Conservation (phyloP, 2,797 vertebrate species). For the Delichon dasypus region DNA sequence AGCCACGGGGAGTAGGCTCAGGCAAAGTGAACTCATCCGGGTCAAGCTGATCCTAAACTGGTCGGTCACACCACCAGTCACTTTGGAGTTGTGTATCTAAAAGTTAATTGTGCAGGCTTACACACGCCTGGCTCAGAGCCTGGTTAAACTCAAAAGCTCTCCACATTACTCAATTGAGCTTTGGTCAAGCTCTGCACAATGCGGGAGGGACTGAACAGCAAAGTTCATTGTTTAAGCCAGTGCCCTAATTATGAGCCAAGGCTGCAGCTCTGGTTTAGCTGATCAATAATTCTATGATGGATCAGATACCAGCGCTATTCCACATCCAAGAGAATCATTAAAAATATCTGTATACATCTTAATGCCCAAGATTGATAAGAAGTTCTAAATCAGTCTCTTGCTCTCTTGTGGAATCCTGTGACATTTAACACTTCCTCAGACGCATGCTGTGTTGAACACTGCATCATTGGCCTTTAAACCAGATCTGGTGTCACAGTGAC, state of each 20-base stretch:
- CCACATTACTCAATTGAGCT: background rate
- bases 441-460: background rate
- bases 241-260: background rate
- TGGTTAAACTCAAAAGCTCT: background rate
- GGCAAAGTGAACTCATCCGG: background rate
- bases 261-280: background rate
- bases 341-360: background rate
- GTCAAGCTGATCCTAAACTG: background rate
- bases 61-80: fast-evolving
- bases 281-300: background rate
- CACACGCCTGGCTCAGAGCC: background rate
- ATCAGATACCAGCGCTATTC: background rate
- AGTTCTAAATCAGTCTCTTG: background rate
- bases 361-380: background rate
- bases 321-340: background rate
- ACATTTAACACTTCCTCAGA: background rate
- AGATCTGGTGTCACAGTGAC: background rate
- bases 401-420: background rate
- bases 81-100: background rate
- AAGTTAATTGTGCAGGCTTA: background rate
- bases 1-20: fast-evolving
- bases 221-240: background rate
- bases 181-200: background rate
- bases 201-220: background rate
- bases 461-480: background rate